Percentiles rank a stretch among this genome's conserved stretches.
Conservation (phyloP, 2,888 invertebrate species). For the Villa cingulata region DNA sequence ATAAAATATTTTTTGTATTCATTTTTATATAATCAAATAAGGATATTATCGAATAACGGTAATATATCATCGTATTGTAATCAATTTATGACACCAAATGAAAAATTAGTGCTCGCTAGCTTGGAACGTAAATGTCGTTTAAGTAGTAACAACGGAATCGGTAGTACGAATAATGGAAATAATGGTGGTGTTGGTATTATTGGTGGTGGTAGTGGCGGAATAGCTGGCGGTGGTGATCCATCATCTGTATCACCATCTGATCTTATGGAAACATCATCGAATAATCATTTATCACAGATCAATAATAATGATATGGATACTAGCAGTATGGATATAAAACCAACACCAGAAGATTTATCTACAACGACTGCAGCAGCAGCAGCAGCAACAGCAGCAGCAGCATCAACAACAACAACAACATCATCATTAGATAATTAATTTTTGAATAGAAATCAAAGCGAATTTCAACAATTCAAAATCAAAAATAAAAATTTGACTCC, state of each 20-base stretch:
- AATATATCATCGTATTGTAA: conserved; percentile 5
- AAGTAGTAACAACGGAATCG: too few relatives aligned
- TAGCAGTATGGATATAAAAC: conserved; percentile 6
- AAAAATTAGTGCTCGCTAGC: conserved; percentile 9
- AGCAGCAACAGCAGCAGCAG: too few relatives aligned
- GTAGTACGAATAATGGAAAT: too few relatives aligned
- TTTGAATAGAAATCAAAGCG: too few relatives aligned
- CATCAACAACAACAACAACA: too few relatives aligned
- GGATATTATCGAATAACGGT: conserved; percentile 1
- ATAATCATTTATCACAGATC: background rate
- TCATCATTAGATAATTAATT: background rate
- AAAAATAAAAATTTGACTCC: too few relatives aligned
- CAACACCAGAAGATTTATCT: conserved; percentile 11
- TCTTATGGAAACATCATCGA: background rate
- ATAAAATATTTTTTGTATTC: background rate
- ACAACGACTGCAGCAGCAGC: conserved; percentile 3
- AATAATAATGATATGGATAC: conserved; percentile 2
- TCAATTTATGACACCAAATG: conserved; percentile 8
- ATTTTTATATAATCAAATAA: background rate
- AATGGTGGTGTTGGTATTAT: background rate
- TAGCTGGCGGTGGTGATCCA: background rate
- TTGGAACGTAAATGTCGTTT: conserved; percentile 5
- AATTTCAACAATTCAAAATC: too few relatives aligned
- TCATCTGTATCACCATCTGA: background rate
- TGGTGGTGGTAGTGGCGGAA: background rate